Conservation (phyloP, 2,797 vertebrate genomes). For the Podargus strigoides region DNA sequence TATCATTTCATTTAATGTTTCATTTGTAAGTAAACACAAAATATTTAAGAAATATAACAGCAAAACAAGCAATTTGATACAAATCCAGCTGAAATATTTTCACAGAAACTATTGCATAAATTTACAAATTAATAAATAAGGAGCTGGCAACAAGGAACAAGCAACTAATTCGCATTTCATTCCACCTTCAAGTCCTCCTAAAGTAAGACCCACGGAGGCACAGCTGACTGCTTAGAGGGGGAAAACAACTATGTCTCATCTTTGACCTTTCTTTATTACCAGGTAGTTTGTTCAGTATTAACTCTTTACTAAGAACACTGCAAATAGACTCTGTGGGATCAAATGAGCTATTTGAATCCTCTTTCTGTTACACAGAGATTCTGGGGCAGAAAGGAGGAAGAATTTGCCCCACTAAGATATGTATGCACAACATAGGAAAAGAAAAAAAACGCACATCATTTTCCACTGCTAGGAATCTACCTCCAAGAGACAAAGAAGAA, state of each 20-base stretch:
- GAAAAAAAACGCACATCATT: not conserved
- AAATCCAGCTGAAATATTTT: not conserved
- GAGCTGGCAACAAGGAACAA: not conserved
- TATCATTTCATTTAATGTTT: not conserved
- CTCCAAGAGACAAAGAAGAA: not conserved
- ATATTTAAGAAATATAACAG: not conserved
- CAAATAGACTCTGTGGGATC: not conserved
- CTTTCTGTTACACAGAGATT: not conserved
- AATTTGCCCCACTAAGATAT: not conserved
- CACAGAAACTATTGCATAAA: not conserved
- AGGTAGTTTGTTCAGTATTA: not conserved
- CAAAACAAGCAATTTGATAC: not conserved
- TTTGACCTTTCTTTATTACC: not conserved
- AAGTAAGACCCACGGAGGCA: not conserved
- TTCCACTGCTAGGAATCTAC: not conserved
- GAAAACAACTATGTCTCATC: not conserved
- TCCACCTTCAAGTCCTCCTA: not conserved
- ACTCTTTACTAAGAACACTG: not conserved
- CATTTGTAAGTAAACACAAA: not conserved
- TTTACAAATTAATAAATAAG: not conserved
- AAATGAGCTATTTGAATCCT: not conserved
- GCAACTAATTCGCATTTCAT: not conserved
- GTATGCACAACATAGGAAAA: not conserved
- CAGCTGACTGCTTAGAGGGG: not conserved
- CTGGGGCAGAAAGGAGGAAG: not conserved